Conservation (phyloP, 2,888 invertebrate species). For the Thelaira solivaga region DNA sequence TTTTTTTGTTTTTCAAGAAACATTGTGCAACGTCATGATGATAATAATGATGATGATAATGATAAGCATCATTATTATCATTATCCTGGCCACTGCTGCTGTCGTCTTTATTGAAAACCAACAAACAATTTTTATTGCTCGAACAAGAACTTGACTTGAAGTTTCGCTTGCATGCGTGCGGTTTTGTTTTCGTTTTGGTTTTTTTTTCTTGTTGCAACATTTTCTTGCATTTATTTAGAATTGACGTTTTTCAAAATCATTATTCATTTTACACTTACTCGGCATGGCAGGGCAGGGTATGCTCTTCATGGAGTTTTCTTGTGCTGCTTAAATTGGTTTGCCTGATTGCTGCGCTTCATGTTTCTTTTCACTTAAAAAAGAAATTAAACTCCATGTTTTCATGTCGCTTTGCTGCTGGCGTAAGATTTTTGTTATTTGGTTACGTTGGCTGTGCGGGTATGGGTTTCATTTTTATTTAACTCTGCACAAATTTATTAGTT, state of each 20-base stretch:
- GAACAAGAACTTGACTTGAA: conserved; percentile 42
- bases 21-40: conserved; percentile 25
- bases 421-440: neutral
- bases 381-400: conserved; percentile 7
- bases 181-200: conserved; percentile 13
- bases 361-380: neutral
- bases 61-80: conserved; percentile 50
- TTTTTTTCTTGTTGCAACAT: conserved; percentile 25
- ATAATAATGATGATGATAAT: neutral
- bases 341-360: conserved; percentile 12
- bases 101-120: conserved; percentile 58
- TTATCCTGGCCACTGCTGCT: conserved; percentile 25
- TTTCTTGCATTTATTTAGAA: conserved; percentile 48
- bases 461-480: neutral
- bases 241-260: conserved; percentile 51
- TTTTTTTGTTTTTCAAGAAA: conserved; percentile 12
- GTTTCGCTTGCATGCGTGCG: conserved; percentile 63
- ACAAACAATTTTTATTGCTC: conserved; percentile 20
- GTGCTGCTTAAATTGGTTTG: neutral
- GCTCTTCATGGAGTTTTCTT: neutral
- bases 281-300: conserved; percentile 14
- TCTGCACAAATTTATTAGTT: neutral
- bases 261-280: conserved; percentile 48
- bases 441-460: conserved; percentile 8
- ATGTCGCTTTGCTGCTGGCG: conserved; percentile 3